Evolutionary conservation across 2,888 invertebrate genomes (phyloP), one percentile per base, ranked within the genome.

Genomic region (Agrochola litura): DNA sequence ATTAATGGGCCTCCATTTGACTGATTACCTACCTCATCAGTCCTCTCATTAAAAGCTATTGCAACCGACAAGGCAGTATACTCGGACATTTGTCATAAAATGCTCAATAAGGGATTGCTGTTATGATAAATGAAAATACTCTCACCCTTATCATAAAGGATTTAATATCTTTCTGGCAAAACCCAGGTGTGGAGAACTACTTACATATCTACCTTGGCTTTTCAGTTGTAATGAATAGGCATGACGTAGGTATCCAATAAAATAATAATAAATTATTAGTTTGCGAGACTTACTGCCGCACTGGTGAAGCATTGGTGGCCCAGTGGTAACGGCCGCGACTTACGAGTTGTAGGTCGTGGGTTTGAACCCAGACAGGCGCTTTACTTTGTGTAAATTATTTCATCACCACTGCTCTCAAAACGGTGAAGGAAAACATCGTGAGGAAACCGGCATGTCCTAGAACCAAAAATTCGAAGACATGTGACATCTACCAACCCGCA

Each of bases 111-210:
- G 82, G 46, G 77, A 54, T 82, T 76, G 52, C 65, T 61, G 60
- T 66, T 41, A 65, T 82, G 77, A 77, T 61, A 77, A 82, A 79
- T 77, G 82, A 77, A 74, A 82, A 82, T 79, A 41, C 37, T 82
- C 65, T 66, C 46, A 79, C 79, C 82, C 65, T 82, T 82, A 61
- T 79, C 79, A 77, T 30, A 30, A 19, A 49, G 41, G 82, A 76
- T 77, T 61, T 60, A 66, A 82, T 82, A 66, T 60, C 52, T 30
- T 30, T 76, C 37, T 60, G 65, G 65, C 25, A 61, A 37, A 54
- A 77, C 79, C 14, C 82, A 79, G 79, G 79, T 79, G 79, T 54
- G 64, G 25, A 65, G 22, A 79, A 82, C 78, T 78, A 65, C 64
- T 52, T 37, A 82, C 49, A 82, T 58, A 75, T 52, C 43, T 65